Conservation (phyloP, 2,888 invertebrate genomes). For the Acanthacorydalis orientalis region DNA sequence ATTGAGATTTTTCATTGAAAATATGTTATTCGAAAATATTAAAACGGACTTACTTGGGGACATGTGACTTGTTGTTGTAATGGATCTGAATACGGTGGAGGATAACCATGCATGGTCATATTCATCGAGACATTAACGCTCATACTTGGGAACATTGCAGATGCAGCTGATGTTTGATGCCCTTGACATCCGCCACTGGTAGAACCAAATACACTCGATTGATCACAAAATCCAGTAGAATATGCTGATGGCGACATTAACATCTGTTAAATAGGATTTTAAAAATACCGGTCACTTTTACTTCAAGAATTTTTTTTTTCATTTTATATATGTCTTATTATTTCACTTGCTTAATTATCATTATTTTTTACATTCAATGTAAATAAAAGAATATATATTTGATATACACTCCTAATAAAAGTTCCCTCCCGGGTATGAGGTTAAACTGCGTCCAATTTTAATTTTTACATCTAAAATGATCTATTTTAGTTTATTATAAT, state of each 20-base stretch:
- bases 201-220: constrained; percentile 9
- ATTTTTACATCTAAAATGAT: no score
- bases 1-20: no score
- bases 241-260: constrained; percentile 39
- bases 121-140: constrained; percentile 96
- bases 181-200: constrained; percentile 4
- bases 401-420: no score
- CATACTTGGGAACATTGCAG: constrained; percentile 70
- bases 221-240: constrained; percentile 17
- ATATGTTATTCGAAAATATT: background rate
- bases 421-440: no score
- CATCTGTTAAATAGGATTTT: constrained; percentile 30
- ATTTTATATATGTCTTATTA: no score
- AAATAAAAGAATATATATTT: no score
- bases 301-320: no score
- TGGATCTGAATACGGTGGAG: constrained; percentile 26
- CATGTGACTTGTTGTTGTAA: constrained; percentile 40
- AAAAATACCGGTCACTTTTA: no score
- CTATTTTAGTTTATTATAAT: no score
- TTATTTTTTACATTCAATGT: no score
- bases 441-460: no score
- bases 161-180: constrained; percentile 15
- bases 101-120: constrained; percentile 86
- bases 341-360: no score
- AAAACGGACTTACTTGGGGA: constrained; percentile 37